phyloP scores from a whole-genome alignment of 2,888 invertebrate genomes.

The Cremastobaeus sp. region DNA sequence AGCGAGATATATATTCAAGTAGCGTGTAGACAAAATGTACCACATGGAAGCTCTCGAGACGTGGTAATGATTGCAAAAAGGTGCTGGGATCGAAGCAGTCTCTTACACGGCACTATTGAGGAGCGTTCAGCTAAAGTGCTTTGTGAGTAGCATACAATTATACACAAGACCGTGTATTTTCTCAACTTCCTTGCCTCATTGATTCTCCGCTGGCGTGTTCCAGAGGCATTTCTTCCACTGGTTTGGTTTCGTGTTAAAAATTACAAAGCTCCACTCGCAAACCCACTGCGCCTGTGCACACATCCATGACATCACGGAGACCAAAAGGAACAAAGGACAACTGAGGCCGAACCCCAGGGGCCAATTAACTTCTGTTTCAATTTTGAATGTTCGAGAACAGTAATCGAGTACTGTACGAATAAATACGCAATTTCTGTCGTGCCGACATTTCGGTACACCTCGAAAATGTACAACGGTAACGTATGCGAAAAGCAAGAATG shows the following conservation, averaged over 20 bases:
- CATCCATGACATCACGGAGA: constrained; percentile 12
- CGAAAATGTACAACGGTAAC: too few species aligned
- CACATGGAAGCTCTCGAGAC: constrained; percentile 34
- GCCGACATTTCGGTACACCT: too few species aligned
- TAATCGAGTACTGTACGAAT: too few species aligned
- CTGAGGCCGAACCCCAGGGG: too few species aligned
- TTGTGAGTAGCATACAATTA: constrained; percentile 59
- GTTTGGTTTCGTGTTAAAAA: constrained; percentile 65
- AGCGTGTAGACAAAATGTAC: constrained; percentile 32
- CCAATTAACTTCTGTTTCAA: too few species aligned
- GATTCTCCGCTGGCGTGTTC: constrained; percentile 62
- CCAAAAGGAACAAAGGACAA: constrained; percentile 23
- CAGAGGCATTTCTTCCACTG: constrained; percentile 60
- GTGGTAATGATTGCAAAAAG: constrained; percentile 46
- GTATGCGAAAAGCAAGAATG: too few species aligned
- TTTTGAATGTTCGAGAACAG: too few species aligned
- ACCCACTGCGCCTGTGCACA: constrained; percentile 32
- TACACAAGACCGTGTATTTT: constrained; percentile 47
- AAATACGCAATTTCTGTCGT: too few species aligned
- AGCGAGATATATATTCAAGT: constrained; percentile 17
- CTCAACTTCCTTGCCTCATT: constrained; percentile 52
- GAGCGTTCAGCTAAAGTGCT: constrained; percentile 44
- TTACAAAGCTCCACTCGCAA: constrained; percentile 61
- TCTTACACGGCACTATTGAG: constrained; percentile 30
- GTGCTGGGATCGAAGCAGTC: constrained; percentile 40